Conservation (phyloP, 2,113 vertebrate species). For the Pardalotus punctatus region DNA sequence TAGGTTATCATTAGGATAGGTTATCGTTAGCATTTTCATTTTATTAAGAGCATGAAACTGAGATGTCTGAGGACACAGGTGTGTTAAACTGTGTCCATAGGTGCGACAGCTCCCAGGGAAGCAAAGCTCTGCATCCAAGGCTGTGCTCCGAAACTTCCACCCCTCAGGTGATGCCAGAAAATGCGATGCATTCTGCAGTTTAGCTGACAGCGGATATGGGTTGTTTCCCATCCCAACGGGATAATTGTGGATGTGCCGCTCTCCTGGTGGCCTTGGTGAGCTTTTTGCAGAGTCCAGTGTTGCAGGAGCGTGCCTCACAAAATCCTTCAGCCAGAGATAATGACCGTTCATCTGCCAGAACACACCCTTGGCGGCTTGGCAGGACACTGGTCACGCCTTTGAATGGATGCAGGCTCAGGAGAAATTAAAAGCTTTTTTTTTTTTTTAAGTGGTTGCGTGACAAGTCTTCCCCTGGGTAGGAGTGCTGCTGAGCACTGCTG, state of each 20-base stretch:
- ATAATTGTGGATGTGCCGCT: not conserved
- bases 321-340: not conserved
- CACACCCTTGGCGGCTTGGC: not conserved
- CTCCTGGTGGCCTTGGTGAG: not conserved
- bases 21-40: not conserved
- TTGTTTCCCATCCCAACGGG: not conserved
- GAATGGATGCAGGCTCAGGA: not conserved
- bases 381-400: not conserved
- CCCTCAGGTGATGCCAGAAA: not conserved
- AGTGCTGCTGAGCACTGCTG: not conserved
- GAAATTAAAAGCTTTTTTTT: not conserved
- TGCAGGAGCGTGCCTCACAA: not conserved
- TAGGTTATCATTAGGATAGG: not conserved
- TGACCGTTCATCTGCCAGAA: not conserved
- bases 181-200: not conserved
- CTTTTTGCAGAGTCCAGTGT: not conserved
- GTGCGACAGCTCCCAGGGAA: not conserved
- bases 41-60: not conserved
- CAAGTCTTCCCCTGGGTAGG: not conserved
- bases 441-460: not conserved
- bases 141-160: not conserved
- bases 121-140: not conserved
- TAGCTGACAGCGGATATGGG: rapidly evolving
- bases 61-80: not conserved
- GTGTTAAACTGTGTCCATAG: not conserved